Percentiles rank a stretch among this genome's conserved stretches.
These are phyloP conservation scores for Polypterus senegalus DNA, from an alignment of 2,113 vertebrate genomes.

Conservation along the genomic window DNA sequence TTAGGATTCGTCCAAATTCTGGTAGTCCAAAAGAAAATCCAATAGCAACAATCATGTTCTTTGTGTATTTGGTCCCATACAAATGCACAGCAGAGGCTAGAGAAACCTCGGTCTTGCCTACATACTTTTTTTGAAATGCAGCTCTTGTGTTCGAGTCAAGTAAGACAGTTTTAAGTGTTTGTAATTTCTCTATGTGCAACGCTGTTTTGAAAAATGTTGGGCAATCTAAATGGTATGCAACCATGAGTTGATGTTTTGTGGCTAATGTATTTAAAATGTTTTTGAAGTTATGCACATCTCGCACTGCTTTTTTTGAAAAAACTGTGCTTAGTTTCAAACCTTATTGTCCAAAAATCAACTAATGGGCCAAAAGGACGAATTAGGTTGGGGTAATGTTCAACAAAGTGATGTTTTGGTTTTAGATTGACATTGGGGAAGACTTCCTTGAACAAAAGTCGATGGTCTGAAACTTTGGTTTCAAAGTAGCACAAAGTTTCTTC, in stretches of 20 bases:
- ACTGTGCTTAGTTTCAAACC: conserved; percentile 7
- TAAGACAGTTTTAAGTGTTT: no score
- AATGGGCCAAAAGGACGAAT: conserved; percentile 18
- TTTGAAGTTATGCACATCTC: conserved; percentile 24
- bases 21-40: conserved; percentile 7
- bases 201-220: no score
- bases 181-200: no score
- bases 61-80: no score
- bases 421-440: conserved; percentile 7
- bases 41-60: no score
- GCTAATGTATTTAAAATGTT: conserved; percentile 13
- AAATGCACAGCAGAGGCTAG: no score
- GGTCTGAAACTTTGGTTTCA: conserved; percentile 16
- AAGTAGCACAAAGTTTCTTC: conserved; percentile 14
- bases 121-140: no score
- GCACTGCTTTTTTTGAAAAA: conserved; percentile 21
- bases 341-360: conserved; percentile 19
- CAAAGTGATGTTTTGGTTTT: conserved; percentile 17
- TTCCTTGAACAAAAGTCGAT: conserved; percentile 5
- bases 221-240: conserved; percentile 7
- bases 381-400: conserved; percentile 17
- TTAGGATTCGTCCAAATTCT: conserved; percentile 18
- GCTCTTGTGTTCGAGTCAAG: no score
- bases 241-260: conserved; percentile 20
- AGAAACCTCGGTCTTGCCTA: no score